These are phyloP conservation scores for Ceriagrion tenellum DNA, from an alignment of 2,888 invertebrate species.

Conservation along the genomic window DNA sequence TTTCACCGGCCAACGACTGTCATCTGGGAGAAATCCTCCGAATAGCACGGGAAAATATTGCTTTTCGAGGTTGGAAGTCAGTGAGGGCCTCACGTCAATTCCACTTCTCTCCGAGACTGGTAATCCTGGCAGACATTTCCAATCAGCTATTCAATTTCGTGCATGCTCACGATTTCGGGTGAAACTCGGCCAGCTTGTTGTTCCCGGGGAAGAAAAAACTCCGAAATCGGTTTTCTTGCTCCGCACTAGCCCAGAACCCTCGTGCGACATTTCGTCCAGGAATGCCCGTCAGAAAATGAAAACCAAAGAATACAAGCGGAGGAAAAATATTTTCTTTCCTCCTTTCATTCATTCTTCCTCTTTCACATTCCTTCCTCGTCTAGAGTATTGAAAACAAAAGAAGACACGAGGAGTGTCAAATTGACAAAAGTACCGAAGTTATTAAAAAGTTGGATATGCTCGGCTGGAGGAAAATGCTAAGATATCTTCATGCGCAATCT, in stretches of 20 bases:
- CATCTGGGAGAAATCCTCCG: too few species aligned
- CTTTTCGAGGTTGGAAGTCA: not conserved
- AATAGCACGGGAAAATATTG: not conserved
- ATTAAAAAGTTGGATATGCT: too few species aligned
- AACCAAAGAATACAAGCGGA: not conserved
- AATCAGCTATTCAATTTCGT: conserved; percentile 31
- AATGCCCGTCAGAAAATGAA: not conserved
- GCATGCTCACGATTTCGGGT: not conserved
- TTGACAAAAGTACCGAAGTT: too few species aligned
- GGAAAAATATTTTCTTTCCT: not conserved
- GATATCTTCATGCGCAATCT: too few species aligned
- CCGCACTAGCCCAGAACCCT: not conserved
- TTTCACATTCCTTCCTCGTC: not conserved
- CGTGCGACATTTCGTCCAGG: not conserved
- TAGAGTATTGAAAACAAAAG: not conserved
- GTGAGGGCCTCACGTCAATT: not conserved
- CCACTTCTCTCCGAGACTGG: not conserved
- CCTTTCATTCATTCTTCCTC: not conserved
- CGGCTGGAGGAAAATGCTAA: too few species aligned
- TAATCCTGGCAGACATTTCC: conserved; percentile 15
- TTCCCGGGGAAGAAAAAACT: not conserved
- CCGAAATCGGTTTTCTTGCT: conserved; percentile 1
- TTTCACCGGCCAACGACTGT: too few species aligned
- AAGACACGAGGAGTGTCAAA: too few species aligned
- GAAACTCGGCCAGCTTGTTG: not conserved